Percentiles rank a stretch among this genome's conserved stretches.
Evolutionary conservation across 2,113 vertebrate species (phyloP).

Genomic region (Cottus gobio): DNA sequence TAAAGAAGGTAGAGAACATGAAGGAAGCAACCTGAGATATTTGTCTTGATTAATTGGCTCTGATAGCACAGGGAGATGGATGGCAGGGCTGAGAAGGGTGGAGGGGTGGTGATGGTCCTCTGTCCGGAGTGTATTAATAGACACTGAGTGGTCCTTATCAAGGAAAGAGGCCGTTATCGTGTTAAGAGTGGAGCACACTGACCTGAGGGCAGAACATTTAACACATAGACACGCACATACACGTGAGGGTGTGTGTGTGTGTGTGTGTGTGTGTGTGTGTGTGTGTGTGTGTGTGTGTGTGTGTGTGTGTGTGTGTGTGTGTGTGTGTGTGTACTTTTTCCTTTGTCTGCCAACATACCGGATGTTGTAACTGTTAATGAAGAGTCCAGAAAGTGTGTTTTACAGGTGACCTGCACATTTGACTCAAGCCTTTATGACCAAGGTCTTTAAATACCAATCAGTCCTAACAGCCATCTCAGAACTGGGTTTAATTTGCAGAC

Average conservation of each 20-base stretch:
- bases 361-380: background rate
- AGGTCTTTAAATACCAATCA: too few species aligned
- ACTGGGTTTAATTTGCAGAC: background rate
- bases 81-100: background rate
- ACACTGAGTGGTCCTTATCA: conserved; percentile 77
- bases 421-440: background rate
- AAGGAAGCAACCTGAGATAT: conserved; percentile 10
- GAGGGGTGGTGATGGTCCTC: conserved; percentile 44
- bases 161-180: conserved; percentile 72
- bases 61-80: conserved; percentile 19
- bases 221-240: conserved; percentile 49
- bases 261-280: conserved; percentile 6
- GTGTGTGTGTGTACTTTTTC: background rate
- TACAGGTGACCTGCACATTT: background rate
- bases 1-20: background rate
- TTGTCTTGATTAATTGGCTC: conserved; percentile 50
- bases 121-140: conserved; percentile 77
- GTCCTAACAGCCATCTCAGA: too few species aligned
- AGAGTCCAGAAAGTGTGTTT: background rate
- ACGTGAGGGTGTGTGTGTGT: background rate
- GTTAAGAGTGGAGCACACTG: conserved; percentile 50
- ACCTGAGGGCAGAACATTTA: conserved; percentile 64
- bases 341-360: background rate
- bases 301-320: conserved; percentile 1
- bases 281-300: conserved; percentile 13